Evolutionary conservation across 2,888 invertebrate genomes (phyloP).

Genomic region (Macaria notata): DNA sequence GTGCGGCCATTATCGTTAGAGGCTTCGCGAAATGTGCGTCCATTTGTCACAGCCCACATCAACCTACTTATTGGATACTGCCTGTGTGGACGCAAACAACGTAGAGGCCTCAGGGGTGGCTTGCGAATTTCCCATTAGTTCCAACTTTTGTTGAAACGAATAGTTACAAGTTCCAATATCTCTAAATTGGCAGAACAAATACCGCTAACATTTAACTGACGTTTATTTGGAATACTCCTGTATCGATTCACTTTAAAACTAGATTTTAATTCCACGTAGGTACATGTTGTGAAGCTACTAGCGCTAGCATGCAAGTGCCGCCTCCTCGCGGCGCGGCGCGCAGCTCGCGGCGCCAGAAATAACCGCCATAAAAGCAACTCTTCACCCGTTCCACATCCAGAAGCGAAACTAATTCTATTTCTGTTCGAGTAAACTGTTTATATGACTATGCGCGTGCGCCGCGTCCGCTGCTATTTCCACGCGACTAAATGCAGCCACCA

Average conservation of each 20-base stretch:
- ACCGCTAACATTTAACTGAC: too few species aligned
- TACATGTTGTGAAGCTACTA: too few species aligned
- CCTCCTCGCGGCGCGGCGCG: conserved; percentile 19
- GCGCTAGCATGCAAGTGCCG: conserved; percentile 1
- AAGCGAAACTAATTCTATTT: conserved; percentile 60
- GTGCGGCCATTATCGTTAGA: background rate
- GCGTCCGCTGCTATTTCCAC: conserved; percentile 64
- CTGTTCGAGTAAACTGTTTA: conserved; percentile 59
- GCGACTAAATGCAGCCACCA: conserved; percentile 66
- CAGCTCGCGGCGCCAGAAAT: conserved; percentile 44
- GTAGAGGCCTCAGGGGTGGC: too few species aligned
- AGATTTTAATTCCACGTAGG: too few species aligned
- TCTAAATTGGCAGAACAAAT: too few species aligned
- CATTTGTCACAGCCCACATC: conserved; percentile 4
- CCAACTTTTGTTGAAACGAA: too few species aligned
- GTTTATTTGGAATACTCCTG: too few species aligned
- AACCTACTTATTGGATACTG: background rate
- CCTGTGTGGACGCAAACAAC: too few species aligned
- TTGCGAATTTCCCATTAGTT: too few species aligned
- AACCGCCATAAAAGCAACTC: conserved; percentile 62
- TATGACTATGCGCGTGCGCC: conserved; percentile 55
- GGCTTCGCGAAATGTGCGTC: background rate
- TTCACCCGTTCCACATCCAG: conserved; percentile 64
- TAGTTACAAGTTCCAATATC: too few species aligned
- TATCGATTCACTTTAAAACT: too few species aligned